A percentile compares a stretch with the other conserved stretches of the same genome.
These are phyloP conservation scores for Triplophysa rosa DNA, from an alignment of 2,113 vertebrate genomes.

Conservation along the genomic window DNA sequence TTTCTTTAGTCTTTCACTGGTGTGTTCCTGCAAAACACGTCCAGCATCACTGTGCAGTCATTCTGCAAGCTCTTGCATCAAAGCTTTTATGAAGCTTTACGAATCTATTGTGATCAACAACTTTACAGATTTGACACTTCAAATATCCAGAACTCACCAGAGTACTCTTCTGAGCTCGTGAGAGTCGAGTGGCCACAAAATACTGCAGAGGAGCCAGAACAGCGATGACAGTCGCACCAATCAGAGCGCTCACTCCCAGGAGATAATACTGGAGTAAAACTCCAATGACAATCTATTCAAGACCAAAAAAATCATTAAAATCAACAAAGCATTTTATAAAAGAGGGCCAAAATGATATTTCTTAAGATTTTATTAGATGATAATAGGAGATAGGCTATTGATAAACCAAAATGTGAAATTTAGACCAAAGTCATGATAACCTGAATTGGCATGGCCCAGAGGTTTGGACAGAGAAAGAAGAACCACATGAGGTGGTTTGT, in stretches of 20 bases:
- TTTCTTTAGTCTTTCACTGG: constrained; percentile 93
- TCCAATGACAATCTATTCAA: constrained; percentile 86
- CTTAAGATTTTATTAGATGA: neutral
- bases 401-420: neutral
- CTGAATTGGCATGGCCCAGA: constrained; percentile 98
- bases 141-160: constrained; percentile 76
- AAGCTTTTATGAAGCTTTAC: neutral
- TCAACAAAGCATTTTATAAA: neutral
- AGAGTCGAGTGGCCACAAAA: constrained; percentile 96
- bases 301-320: neutral
- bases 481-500: constrained; percentile 99
- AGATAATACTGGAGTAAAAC: constrained; percentile 95
- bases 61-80: neutral
- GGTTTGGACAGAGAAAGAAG: constrained; percentile 96
- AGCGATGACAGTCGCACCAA: constrained; percentile 93
- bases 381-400: too few relatives aligned
- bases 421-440: constrained; percentile 63
- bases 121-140: neutral
- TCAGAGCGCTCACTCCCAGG: constrained; percentile 95
- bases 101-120: neutral
- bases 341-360: neutral
- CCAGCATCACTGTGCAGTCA: neutral
- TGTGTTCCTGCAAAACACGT: constrained; percentile 83
- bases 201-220: constrained; percentile 95
- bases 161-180: constrained; percentile 93